These are phyloP conservation scores for Acanthochromis polyacanthus DNA, from an alignment of 2,113 vertebrate genomes.

Conservation along the genomic window DNA sequence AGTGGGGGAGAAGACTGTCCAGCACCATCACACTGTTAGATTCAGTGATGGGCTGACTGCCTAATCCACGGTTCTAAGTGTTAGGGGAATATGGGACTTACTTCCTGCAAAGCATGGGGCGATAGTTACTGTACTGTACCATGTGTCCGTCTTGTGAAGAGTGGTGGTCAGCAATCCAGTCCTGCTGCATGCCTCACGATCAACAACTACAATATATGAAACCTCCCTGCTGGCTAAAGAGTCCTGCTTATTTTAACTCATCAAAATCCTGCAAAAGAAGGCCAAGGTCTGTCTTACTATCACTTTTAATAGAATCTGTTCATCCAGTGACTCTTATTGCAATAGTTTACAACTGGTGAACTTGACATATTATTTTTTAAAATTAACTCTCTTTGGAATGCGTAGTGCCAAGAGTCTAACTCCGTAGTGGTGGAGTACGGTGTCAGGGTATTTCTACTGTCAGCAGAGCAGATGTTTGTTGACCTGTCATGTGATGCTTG, in stretches of 20 bases:
- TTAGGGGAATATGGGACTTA: slow-evolving; percentile 9
- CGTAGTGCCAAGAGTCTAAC: background rate
- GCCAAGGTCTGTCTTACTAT: too few species aligned
- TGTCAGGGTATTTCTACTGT: background rate
- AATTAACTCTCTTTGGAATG: background rate
- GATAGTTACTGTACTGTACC: background rate
- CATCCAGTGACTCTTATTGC: background rate
- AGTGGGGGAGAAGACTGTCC: slow-evolving; percentile 1
- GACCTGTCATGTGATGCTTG: background rate
- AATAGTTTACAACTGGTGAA: background rate
- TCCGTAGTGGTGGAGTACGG: background rate
- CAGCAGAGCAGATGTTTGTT: background rate
- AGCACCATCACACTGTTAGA: background rate
- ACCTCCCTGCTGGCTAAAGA: background rate
- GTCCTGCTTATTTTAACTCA: background rate
- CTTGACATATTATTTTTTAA: background rate
- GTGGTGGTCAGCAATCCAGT: background rate
- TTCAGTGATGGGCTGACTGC: background rate
- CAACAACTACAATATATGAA: background rate
- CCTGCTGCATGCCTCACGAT: background rate
- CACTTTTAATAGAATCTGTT: background rate
- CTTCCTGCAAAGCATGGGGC: slow-evolving; percentile 2
- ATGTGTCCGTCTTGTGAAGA: background rate
- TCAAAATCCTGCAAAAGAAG: too few species aligned
- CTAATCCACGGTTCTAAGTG: slow-evolving; percentile 26